Conservation (phyloP, 2,797 vertebrate genomes). For the Tarsius wallacei region DNA sequence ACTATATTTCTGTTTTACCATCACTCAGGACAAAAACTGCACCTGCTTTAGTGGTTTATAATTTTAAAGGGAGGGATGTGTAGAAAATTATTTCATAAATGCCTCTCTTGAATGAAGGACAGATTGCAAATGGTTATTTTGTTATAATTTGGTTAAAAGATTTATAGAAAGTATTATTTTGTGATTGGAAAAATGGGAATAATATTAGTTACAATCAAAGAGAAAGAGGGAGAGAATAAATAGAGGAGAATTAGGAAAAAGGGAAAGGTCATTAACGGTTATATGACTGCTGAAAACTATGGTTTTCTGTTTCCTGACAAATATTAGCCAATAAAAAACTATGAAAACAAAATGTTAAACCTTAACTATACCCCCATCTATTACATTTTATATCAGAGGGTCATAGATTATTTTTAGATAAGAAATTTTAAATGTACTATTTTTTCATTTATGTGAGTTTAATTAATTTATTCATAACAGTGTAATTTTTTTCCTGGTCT, state of each 20-base stretch:
- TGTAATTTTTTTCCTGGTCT: not conserved
- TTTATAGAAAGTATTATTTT: not conserved
- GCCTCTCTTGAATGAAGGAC: not conserved
- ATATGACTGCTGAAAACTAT: not conserved
- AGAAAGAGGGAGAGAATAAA: not conserved
- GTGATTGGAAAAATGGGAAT: not conserved
- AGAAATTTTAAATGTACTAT: not conserved
- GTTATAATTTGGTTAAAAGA: not conserved
- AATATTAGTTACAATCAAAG: not conserved
- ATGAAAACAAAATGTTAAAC: not conserved
- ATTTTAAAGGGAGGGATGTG: not conserved
- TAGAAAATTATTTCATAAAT: not conserved
- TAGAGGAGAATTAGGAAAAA: not conserved
- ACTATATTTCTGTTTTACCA: not conserved
- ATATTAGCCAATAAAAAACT: not conserved
- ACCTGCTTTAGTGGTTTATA: not conserved
- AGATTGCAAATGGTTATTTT: not conserved
- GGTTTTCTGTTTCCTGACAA: not conserved
- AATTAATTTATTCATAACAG: not conserved
- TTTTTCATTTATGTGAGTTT: not conserved
- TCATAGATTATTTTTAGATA: not conserved
- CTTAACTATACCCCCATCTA: rapidly evolving
- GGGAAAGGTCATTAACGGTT: no score
- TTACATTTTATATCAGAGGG: not conserved
- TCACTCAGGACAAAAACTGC: not conserved